Base-by-base conservation (phyloP, 2,888 invertebrate species). In the Dasysyrphus albostriatus region DNA sequence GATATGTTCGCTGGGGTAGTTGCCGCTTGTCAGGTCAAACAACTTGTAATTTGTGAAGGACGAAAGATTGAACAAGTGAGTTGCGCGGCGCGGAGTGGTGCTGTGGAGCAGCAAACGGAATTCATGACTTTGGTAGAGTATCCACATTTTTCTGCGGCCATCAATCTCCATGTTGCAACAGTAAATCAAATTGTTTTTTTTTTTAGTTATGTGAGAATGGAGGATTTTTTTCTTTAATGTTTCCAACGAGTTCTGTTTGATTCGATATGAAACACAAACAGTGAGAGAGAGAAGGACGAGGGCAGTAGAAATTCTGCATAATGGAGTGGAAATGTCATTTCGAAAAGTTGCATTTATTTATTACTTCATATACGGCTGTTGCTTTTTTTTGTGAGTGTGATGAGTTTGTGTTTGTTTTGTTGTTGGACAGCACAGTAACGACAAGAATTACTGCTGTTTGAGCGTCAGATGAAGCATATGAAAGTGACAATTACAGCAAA, bases 251-350 rank as follows among this genome's bases (percentile, higher is more conserved):
- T 70, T 44, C 70, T 70, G 73, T 59, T 82, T 74, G 85, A 79
- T 83, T 83, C 83, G 65, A 73, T 54, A 54, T 72, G 34, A 56
- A 79, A 51, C 24, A 19, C 34, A 49, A 16, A 9, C 2, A 39
- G 39, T 10, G 14, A 75, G 34, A 12, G 70, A 16, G 24, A 24
- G 44, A 24, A n/a, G n/a, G n/a, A n/a, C n/a, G 61, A 42, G 24
- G 5, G 54, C 34, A 39, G 44, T n/a, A 37, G 34, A 12, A 54
- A 29, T 76, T 85, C 76, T 82, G 87, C 87, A 87, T 87, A 87
- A 87, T 87, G 87, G 87, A 87, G 87, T 87, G 87, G 78, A 87
- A 87, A 87, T 78, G 87, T 87, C 87, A 87, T 87, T 87, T 87
- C 82, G 82, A 83, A 82, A 87, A 87, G 82, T 87, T 87, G 87